These are phyloP conservation scores for Drosophila pegasa DNA, from an alignment of 2,888 invertebrate species.

Conservation along the genomic window DNA sequence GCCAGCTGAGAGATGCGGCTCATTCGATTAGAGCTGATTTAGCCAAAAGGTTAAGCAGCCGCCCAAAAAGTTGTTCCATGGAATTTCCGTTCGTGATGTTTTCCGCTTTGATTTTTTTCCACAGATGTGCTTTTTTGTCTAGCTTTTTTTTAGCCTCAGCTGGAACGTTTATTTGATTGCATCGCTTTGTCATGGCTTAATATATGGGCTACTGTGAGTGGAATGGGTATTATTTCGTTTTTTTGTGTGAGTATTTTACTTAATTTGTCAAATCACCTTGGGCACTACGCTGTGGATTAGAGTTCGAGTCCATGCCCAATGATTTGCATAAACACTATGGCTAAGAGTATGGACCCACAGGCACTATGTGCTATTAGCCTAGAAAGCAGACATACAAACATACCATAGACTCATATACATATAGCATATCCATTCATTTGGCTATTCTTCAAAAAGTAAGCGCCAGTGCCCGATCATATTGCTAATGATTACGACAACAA, in stretches of 20 bases:
- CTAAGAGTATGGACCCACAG: constrained; percentile 26
- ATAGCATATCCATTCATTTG: constrained; percentile 14
- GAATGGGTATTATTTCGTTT: constrained; percentile 1
- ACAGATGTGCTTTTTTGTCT: constrained; percentile 24
- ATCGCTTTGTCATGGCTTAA: constrained; percentile 70
- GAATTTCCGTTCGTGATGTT: constrained; percentile 78
- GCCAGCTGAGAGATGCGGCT: constrained; percentile 61
- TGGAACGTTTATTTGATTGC: constrained; percentile 53
- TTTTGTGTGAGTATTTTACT: constrained; percentile 16
- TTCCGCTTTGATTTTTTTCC: constrained; percentile 61
- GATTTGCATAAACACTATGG: constrained; percentile 65
- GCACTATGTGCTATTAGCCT: constrained; percentile 73
- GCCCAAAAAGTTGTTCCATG: constrained; percentile 69
- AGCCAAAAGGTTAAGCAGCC: constrained; percentile 76
- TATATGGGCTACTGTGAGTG: constrained; percentile 44
- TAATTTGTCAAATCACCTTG: constrained; percentile 64
- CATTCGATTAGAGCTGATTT: constrained; percentile 78
- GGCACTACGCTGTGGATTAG: constrained; percentile 7
- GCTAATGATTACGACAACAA: constrained; percentile 30
- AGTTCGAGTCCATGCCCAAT: constrained; percentile 26
- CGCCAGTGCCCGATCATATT: constrained; percentile 39
- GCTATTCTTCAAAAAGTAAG: constrained; percentile 27
- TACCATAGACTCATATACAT: background rate
- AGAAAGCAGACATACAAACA: constrained; percentile 50
- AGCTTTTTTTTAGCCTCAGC: background rate